Percentiles rank a stretch among this genome's conserved stretches.
Evolutionary conservation across 2,888 invertebrate species (phyloP).

Genomic region (Neria commutata): DNA sequence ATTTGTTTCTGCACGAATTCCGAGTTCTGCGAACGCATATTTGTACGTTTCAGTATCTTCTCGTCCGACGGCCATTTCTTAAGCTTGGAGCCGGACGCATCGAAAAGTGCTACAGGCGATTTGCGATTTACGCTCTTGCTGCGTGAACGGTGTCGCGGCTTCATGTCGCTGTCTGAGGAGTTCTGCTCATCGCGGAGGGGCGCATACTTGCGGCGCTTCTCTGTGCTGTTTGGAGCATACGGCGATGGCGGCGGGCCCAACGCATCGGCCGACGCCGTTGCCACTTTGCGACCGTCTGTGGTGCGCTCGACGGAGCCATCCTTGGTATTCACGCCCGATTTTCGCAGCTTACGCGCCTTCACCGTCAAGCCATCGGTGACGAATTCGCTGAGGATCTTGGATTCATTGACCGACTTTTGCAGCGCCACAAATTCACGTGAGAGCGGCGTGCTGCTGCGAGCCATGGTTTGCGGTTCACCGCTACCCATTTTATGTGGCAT

Average conservation of each 20-base stretch:
- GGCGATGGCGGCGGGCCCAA: too few species aligned
- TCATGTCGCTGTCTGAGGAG: conserved; percentile 2
- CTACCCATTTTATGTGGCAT: conserved; percentile 2
- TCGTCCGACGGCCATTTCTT: conserved; percentile 44
- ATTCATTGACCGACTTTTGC: conserved; percentile 72
- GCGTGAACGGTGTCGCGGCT: conserved; percentile 41
- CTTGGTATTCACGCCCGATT: conserved; percentile 29
- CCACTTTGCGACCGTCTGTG: neutral
- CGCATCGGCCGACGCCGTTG: conserved; percentile 15
- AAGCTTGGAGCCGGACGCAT: conserved; percentile 1
- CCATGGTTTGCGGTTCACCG: conserved; percentile 20
- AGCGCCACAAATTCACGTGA: conserved; percentile 69
- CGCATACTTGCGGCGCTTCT: conserved; percentile 37
- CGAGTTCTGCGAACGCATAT: conserved; percentile 70
- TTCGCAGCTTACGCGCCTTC: conserved; percentile 52
- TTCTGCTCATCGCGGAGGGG: conserved; percentile 38
- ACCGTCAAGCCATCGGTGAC: conserved; percentile 62
- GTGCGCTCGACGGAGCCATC: conserved; percentile 8
- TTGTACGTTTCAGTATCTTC: conserved; percentile 55
- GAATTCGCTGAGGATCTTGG: conserved; percentile 70
- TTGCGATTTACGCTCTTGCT: conserved; percentile 50
- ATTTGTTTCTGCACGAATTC: conserved; percentile 70
- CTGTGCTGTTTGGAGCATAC: conserved; percentile 31
- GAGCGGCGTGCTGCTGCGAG: conserved; percentile 51
- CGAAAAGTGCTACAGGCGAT: neutral